These are phyloP conservation scores for Exephanes ischioxanthus DNA, from an alignment of 2,888 invertebrate species.

Conservation along the genomic window DNA sequence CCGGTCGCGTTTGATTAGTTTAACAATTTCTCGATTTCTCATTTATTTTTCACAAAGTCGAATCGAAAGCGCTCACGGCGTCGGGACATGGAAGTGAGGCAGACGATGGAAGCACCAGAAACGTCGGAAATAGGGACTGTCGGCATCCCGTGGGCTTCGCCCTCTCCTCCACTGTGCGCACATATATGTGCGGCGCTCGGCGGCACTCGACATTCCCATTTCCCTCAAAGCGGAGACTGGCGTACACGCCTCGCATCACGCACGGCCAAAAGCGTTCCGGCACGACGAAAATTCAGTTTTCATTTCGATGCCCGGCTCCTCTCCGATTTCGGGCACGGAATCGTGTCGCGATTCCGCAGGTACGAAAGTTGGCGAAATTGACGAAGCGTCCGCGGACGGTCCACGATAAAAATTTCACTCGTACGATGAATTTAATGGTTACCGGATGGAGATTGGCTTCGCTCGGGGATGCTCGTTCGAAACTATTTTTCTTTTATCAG, in stretches of 20 bases:
- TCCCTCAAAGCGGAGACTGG: slow-evolving; percentile 15
- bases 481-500: not conserved
- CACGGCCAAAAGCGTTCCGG: slow-evolving; percentile 14
- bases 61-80: slow-evolving; percentile 58
- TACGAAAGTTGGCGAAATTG: not conserved
- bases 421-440: not conserved
- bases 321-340: slow-evolving; percentile 6
- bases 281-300: slow-evolving; percentile 22
- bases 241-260: not conserved
- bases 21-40: too few relatives aligned
- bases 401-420: not conserved
- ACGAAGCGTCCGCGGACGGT: not conserved
- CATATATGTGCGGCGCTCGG: not conserved
- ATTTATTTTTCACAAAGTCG: slow-evolving; percentile 10
- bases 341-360: not conserved
- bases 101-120: not conserved
- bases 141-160: too few relatives aligned
- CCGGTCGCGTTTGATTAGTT: too few relatives aligned
- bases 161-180: too few relatives aligned
- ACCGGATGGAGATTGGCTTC: not conserved
- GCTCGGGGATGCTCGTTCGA: not conserved
- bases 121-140: too few relatives aligned
- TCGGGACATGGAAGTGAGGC: slow-evolving; percentile 52
- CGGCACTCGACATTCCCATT: slow-evolving; percentile 36
- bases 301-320: slow-evolving; percentile 6